A percentile compares a stretch with the other conserved stretches of the same genome.
Conservation (phyloP, 2,113 vertebrate species). For the Acrocephalus kingi region DNA sequence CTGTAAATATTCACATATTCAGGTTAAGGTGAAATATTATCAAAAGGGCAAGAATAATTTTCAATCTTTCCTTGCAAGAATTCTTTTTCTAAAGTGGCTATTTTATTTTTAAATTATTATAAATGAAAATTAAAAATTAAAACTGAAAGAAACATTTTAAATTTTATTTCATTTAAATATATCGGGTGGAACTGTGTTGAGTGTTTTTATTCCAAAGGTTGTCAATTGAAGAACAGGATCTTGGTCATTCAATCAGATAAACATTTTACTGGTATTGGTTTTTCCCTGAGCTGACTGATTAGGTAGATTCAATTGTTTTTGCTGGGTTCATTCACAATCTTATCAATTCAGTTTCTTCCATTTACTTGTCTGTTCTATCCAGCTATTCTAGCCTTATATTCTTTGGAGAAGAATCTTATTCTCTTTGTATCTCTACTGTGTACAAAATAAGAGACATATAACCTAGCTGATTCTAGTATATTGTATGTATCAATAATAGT, state of each 20-base stretch:
- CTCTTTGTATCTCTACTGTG: neutral
- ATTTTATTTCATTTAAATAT: neutral
- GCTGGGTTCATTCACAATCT: neutral
- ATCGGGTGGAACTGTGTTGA: rapidly evolving
- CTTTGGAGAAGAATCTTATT: neutral
- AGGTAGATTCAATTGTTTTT: neutral
- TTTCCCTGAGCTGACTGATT: neutral
- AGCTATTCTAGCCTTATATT: neutral
- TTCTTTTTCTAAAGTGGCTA: neutral
- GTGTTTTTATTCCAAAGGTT: neutral
- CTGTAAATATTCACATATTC: neutral
- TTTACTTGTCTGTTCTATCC: neutral
- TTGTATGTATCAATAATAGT: neutral
- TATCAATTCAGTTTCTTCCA: neutral
- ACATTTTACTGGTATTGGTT: neutral
- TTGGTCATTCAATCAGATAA: neutral
- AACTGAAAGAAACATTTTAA: neutral
- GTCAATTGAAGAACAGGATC: neutral
- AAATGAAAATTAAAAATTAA: neutral
- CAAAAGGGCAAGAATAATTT: neutral
- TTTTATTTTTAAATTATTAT: neutral
- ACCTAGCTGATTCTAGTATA: neutral
- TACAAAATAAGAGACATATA: neutral
- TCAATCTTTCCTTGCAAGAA: neutral
- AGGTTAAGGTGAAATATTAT: neutral